phyloP scores from a whole-genome alignment of 2,797 vertebrate species.

The Thunnus albacares region DNA sequence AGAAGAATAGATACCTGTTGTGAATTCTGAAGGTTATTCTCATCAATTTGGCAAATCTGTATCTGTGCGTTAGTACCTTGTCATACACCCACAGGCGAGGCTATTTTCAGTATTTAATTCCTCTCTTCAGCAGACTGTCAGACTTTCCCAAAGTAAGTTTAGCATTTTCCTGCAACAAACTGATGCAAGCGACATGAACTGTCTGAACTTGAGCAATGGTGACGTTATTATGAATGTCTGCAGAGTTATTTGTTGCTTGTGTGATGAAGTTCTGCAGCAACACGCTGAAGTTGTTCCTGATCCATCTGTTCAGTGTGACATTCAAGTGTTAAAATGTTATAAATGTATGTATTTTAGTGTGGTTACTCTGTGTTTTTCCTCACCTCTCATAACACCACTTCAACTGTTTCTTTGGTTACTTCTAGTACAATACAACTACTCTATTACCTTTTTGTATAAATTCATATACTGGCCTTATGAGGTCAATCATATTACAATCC shows the following conservation, averaged over 20 bases:
- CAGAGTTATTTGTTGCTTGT: neutral
- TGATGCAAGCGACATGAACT: neutral
- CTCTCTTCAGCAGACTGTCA: neutral
- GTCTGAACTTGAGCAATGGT: neutral
- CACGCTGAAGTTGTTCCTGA: neutral
- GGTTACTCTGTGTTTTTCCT: too few relatives aligned
- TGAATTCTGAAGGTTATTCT: neutral
- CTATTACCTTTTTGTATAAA: neutral
- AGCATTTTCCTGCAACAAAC: neutral
- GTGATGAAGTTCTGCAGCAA: too few relatives aligned
- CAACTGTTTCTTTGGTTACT: neutral
- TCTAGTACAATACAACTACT: neutral
- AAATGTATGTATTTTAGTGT: too few relatives aligned
- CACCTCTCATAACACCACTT: neutral
- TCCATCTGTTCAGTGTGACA: neutral
- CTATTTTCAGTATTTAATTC: neutral
- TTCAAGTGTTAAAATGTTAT: too few relatives aligned
- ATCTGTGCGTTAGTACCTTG: neutral
- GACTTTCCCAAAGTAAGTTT: neutral
- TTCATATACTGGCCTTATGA: neutral
- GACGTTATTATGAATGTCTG: neutral
- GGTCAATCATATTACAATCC: neutral
- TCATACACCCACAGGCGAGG: neutral
- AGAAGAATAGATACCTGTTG: neutral
- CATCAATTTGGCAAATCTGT: neutral